Evolutionary conservation across 2,113 vertebrate species (phyloP), one percentile per base, ranked within the genome.

Genomic region (Tauraco erythrolophus): DNA sequence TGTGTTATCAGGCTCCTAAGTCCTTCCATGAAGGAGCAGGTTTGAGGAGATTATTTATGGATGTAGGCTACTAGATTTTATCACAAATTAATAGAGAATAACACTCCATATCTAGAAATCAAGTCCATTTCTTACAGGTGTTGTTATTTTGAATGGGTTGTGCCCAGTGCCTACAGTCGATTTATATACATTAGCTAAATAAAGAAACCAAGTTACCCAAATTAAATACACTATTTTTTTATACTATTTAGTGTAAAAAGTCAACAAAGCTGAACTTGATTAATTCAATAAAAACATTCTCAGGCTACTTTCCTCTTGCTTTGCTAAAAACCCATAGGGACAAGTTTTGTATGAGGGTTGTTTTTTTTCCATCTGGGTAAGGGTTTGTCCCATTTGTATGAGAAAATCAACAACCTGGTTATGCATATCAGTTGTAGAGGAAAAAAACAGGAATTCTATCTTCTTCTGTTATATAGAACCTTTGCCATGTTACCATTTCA

Each of bases 221-320:
- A 23, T 43, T 35, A 90, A 74, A 50, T 21, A 3, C 3, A 46
- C 58, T 54, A 41, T n/a, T n/a, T n/a, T n/a, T n/a, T n/a, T n/a
- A n/a, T n/a, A n/a, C 2, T 75, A 24, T 30, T 48, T 45, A 45
- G 12, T n/a, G 17, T 13, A 66, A 53, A 45, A 70, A 48, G 9
- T 37, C 19, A 58, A 46, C 13, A 71, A 80, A 88, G 11, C 8
- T 19, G 35, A 60, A 33, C 5, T 45, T 64, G 15, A 84, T 66
- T 7, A 62, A 23, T 48, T 81, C 31, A 72, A 19, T n/a, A 9
- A 7, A 69, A 89, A 77, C 7, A 56, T 37, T n/a, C 19, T 50
- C 9, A 30, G 37, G 35, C 13, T 75, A 56, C 33, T 69, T 35
- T 5, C 3, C 7, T 1, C 3, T 3, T 2, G 1, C 3, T 64